Evolutionary conservation across 2,797 vertebrate species (phyloP).

Genomic region (Mallotus villosus): DNA sequence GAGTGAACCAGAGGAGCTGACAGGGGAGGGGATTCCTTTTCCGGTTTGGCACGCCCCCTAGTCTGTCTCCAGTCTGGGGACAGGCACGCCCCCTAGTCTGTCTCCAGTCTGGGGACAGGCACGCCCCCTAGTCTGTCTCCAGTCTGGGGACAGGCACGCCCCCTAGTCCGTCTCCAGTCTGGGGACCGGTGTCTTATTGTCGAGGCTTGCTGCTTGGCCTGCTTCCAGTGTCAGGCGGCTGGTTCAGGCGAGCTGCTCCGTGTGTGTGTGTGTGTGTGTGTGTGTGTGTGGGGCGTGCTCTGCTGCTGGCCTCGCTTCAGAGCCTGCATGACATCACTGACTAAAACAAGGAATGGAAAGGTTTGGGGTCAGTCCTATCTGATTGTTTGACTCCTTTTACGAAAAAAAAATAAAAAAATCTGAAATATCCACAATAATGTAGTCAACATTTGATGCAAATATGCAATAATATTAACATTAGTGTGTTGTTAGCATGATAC

Average conservation of each 20-base stretch:
- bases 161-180: not conserved
- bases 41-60: not conserved
- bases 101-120: not conserved
- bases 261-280: too few relatives aligned
- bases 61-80: conserved; percentile 4
- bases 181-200: not conserved
- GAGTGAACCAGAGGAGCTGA: not conserved
- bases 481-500: not conserved
- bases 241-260: not conserved
- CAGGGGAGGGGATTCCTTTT: not conserved
- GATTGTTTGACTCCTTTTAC: not conserved
- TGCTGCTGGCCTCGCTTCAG: conserved; percentile 21
- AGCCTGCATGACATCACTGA: conserved; percentile 34
- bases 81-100: not conserved
- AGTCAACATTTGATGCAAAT: not conserved
- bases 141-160: not conserved
- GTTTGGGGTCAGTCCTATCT: not conserved
- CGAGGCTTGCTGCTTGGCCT: conserved; percentile 21
- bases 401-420: too few relatives aligned
- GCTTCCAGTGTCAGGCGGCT: conserved; percentile 19
- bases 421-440: not conserved
- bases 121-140: not conserved
- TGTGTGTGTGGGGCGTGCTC: not conserved
- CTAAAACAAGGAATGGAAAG: conserved; percentile 3
- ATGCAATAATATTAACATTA: too few relatives aligned